Conservation (phyloP, 2,888 invertebrate genomes). For the Graphium colonna region DNA sequence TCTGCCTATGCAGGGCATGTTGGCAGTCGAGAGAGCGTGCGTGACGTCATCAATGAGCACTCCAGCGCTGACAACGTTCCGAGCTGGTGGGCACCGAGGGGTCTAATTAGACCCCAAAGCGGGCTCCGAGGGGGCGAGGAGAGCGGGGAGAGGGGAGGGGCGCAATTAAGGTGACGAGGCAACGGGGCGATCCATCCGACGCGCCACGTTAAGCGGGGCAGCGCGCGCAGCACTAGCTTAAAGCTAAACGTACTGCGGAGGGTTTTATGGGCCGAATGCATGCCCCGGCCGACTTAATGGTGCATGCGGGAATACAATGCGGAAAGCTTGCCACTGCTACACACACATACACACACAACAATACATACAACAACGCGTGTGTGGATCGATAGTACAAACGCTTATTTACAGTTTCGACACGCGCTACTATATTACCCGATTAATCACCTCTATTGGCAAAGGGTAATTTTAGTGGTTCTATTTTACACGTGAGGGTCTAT, state of each 20-base stretch:
- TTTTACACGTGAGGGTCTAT: too few relatives aligned
- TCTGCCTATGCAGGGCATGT: background rate
- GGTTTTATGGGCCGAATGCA: slow-evolving; percentile 6
- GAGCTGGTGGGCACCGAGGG: background rate
- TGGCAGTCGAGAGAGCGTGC: background rate
- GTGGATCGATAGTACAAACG: too few relatives aligned
- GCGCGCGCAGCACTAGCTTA: background rate
- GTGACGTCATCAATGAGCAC: background rate
- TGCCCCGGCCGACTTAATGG: slow-evolving; percentile 10
- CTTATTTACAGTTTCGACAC: too few relatives aligned
- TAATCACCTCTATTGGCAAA: too few relatives aligned
- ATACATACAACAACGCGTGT: too few relatives aligned
- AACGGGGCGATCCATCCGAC: slow-evolving; percentile 10
- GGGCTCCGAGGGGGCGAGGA: too few relatives aligned
- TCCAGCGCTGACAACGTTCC: background rate
- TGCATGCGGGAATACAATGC: slow-evolving; percentile 6
- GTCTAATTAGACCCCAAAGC: slow-evolving; percentile 16
- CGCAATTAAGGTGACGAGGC: slow-evolving; percentile 13
- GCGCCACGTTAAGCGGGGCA: slow-evolving; percentile 1
- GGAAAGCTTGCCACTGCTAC: background rate
- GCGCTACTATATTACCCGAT: too few relatives aligned
- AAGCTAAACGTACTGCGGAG: background rate
- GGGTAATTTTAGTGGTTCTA: too few relatives aligned
- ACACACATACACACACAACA: too few relatives aligned
- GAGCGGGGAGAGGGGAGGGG: too few relatives aligned